A percentile compares a stretch with the other conserved stretches of the same genome.
Conservation (phyloP, 2,113 vertebrate species). For the Desmodus rotundus region DNA sequence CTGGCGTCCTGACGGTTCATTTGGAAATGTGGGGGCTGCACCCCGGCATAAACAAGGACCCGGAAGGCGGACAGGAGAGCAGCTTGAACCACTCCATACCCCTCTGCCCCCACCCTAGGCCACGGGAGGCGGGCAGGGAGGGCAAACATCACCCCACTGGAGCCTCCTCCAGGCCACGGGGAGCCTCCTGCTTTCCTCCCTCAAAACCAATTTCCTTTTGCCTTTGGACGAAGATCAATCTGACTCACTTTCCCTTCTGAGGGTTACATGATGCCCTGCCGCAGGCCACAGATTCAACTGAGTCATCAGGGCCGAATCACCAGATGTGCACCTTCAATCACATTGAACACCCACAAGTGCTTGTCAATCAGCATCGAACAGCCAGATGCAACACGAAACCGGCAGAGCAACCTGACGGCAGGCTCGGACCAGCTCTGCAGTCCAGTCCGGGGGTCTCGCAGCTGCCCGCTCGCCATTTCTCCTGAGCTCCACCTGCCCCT, state of each 20-base stretch:
- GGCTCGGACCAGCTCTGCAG: neutral
- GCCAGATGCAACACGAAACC: too few relatives aligned
- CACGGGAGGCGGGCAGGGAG: neutral
- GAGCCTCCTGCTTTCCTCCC: neutral
- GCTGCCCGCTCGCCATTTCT: too few relatives aligned
- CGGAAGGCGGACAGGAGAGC: neutral
- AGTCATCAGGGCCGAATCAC: neutral
- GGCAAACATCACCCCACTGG: too few relatives aligned
- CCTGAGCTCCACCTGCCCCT: neutral
- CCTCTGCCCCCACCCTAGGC: neutral
- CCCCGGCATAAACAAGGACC: neutral
- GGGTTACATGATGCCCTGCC: too few relatives aligned
- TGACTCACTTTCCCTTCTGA: neutral
- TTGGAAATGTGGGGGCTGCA: neutral
- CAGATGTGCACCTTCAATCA: neutral
- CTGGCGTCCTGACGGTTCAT: neutral
- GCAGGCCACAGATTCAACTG: neutral
- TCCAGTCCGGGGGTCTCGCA: rapidly evolving
- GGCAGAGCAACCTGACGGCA: too few relatives aligned
- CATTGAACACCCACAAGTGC: neutral
- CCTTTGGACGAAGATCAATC: neutral
- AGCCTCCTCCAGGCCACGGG: rapidly evolving
- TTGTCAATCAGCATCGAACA: too few relatives aligned
- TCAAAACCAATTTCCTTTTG: neutral
- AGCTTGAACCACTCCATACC: neutral